Percentiles rank a stretch among this genome's conserved stretches.
phyloP scores from a whole-genome alignment of 1,140 invertebrate species.

The Brachionus calyciflorus region DNA sequence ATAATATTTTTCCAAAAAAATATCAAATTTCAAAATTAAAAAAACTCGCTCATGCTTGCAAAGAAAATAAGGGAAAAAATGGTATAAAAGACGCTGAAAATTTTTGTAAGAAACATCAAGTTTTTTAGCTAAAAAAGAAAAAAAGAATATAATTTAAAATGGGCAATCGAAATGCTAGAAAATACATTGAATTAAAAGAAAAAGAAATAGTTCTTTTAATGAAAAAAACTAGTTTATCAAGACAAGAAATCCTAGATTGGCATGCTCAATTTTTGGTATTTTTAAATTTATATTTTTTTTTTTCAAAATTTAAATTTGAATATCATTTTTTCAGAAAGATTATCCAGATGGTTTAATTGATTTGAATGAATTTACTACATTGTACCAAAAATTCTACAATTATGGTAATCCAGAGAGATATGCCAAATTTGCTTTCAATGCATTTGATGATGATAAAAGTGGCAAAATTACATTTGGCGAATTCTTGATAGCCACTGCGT shows the following conservation, averaged over 20 bases:
- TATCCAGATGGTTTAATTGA: conserved; percentile 26
- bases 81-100: too few species aligned
- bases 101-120: too few species aligned
- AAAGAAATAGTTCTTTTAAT: conserved; percentile 34
- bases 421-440: conserved; percentile 26
- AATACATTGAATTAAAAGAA: conserved; percentile 39
- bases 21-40: too few species aligned
- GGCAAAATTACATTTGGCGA: conserved; percentile 46
- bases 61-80: too few species aligned
- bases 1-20: too few species aligned
- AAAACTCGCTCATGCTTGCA: too few species aligned
- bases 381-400: conserved; percentile 25
- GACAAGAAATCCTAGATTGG: conserved; percentile 38
- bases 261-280: neutral
- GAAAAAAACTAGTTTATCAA: conserved; percentile 29
- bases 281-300: neutral
- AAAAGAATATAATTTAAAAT: too few species aligned
- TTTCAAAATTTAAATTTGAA: neutral
- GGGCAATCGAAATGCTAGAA: conserved; percentile 15
- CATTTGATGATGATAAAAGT: conserved; percentile 42
- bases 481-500: conserved; percentile 23
- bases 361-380: neutral
- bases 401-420: conserved; percentile 11
- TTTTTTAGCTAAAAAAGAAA: too few species aligned
- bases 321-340: neutral